Conservation (phyloP, 2,797 vertebrate species). For the Sorex maritimensis region DNA sequence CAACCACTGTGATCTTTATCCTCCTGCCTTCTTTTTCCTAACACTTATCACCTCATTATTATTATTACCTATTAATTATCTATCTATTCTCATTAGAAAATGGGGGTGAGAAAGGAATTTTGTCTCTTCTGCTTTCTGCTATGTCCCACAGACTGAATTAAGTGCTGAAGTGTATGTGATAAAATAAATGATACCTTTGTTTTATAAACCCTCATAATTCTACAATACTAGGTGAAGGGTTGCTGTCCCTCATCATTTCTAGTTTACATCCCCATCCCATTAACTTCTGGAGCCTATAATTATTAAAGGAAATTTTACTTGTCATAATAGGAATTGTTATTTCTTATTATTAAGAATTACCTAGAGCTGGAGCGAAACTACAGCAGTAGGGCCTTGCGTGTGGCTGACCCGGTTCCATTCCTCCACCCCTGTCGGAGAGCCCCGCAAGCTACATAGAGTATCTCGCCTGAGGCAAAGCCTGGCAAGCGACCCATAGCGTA, state of each 20-base stretch:
- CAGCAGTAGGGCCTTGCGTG: no score
- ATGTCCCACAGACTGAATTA: neutral
- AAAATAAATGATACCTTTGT: constrained; percentile 26
- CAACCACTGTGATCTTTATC: neutral
- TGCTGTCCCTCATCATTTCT: constrained; percentile 1
- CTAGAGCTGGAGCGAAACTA: neutral
- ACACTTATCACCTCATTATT: neutral
- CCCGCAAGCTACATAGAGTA: no score
- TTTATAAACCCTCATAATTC: constrained; percentile 29
- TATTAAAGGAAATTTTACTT: constrained; percentile 43
- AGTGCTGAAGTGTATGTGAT: neutral
- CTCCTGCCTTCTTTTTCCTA: neutral
- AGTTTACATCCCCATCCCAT: neutral
- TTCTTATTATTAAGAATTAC: constrained; percentile 32
- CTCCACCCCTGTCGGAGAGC: no score
- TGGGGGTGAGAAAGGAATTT: neutral
- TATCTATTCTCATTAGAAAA: neutral
- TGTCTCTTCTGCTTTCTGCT: constrained; percentile 22
- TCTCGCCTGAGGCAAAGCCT: no score
- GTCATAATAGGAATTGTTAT: neutral
- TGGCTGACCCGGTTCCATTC: no score
- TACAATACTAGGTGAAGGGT: constrained; percentile 24
- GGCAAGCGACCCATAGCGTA: no score
- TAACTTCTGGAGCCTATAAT: neutral
- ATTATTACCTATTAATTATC: neutral